Evolutionary conservation across 2,888 invertebrate species (phyloP).

Genomic region (Laspeyria flexula): DNA sequence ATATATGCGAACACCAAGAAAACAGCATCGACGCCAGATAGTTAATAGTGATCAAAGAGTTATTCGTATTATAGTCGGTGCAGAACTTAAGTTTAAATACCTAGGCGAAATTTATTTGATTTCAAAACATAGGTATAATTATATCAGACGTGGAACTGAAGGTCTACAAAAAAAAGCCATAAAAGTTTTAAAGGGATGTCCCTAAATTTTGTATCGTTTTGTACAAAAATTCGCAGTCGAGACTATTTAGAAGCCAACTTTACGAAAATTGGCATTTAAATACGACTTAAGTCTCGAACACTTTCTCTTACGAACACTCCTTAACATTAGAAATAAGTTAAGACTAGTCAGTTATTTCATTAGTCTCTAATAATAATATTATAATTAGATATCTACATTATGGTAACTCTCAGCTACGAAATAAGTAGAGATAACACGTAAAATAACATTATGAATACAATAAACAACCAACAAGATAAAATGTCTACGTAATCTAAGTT

Average conservation of each 20-base stretch:
- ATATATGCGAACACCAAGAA: conserved; percentile 7
- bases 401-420: conserved; percentile 3
- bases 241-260: conserved; percentile 22
- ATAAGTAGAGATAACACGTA: not conserved
- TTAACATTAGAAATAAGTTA: conserved; percentile 20
- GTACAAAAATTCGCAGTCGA: conserved; percentile 32
- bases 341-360: conserved; percentile 39
- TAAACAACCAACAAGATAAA: not conserved
- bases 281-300: conserved; percentile 33
- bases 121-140: not conserved
- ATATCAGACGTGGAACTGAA: too few relatives aligned
- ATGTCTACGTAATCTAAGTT: not conserved
- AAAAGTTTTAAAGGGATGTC: conserved; percentile 16
- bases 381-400: conserved; percentile 18
- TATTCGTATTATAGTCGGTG: not conserved
- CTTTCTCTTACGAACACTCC: conserved; percentile 28
- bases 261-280: conserved; percentile 34
- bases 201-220: conserved; percentile 29
- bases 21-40: not conserved
- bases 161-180: not conserved
- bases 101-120: too few relatives aligned
- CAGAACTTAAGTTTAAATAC: too few relatives aligned
- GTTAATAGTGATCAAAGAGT: conserved; percentile 24
- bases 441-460: not conserved
- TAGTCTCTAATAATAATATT: conserved; percentile 16